These are phyloP conservation scores for Pterophyllum scalare DNA, from an alignment of 2,113 vertebrate genomes.

Conservation along the genomic window DNA sequence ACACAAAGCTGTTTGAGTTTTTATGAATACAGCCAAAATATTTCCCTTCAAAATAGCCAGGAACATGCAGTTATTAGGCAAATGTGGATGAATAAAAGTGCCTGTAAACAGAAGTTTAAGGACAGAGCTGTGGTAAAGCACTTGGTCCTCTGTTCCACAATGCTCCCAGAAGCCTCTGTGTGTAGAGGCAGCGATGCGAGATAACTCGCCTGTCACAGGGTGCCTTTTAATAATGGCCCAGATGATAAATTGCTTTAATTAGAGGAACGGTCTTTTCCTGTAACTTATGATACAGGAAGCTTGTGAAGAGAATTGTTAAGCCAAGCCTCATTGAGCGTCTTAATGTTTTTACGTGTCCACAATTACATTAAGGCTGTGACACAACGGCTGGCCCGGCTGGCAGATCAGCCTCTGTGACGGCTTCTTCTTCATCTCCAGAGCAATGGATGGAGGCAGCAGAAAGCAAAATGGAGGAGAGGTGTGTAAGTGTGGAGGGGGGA, in stretches of 20 bases:
- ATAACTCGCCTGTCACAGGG: conserved; percentile 56
- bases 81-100: neutral
- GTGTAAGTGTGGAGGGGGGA: neutral
- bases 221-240: conserved; percentile 68
- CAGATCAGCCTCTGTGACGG: conserved; percentile 15
- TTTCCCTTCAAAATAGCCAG: neutral
- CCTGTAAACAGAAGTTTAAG: neutral
- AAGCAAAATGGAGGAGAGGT: conserved; percentile 29
- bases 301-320: conserved; percentile 86
- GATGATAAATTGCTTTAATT: conserved; percentile 89
- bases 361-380: conserved; percentile 83
- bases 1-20: neutral
- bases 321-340: conserved; percentile 87
- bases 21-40: neutral
- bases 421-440: conserved; percentile 31
- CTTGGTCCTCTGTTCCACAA: neutral
- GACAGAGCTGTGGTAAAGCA: neutral
- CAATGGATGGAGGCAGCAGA: conserved; percentile 16
- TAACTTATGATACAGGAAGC: conserved; percentile 86
- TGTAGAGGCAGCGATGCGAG: conserved; percentile 32
- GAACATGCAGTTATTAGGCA: neutral
- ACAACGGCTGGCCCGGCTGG: neutral
- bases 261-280: conserved; percentile 80
- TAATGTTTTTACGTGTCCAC: conserved; percentile 86
- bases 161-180: conserved; percentile 22